Evolutionary conservation across 2,888 invertebrate species (phyloP).

Genomic region (Rhopalosiphum nymphaeae): DNA sequence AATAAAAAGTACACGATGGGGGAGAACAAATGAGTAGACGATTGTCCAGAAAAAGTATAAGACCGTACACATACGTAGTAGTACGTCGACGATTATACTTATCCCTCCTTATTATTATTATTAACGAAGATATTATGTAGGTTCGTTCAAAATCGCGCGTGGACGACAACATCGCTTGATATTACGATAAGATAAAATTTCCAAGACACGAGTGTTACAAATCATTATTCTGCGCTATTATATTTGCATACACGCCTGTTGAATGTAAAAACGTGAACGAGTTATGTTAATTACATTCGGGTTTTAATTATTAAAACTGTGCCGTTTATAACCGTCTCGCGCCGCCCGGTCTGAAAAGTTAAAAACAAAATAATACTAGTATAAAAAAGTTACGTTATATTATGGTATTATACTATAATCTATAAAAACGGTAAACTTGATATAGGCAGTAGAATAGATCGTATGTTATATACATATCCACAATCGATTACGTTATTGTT

Average conservation of each 20-base stretch:
- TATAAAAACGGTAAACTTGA: neutral
- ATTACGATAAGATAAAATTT: constrained; percentile 6
- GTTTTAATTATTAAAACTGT: constrained; percentile 43
- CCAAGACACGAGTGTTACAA: constrained; percentile 20
- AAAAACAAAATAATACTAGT: neutral
- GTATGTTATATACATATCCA: neutral
- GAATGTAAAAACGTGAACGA: constrained; percentile 38
- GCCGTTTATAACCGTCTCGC: constrained; percentile 18
- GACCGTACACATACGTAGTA: neutral
- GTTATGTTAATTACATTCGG: constrained; percentile 49
- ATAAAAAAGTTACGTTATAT: neutral
- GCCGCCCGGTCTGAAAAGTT: neutral
- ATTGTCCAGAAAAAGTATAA: neutral
- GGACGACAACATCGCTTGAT: neutral
- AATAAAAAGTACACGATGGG: neutral
- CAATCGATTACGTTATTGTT: constrained; percentile 7
- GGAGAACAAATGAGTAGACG: neutral
- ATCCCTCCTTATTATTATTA: neutral
- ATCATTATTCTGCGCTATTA: constrained; percentile 11
- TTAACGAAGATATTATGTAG: constrained; percentile 2
- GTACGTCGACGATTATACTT: neutral
- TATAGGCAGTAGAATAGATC: neutral
- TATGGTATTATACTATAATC: neutral
- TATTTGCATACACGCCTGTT: constrained; percentile 48
- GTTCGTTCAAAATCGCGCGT: neutral